Evolutionary conservation across 2,888 invertebrate species (phyloP), one percentile per base, ranked within the genome.

Genomic region (Pyrochroa serraticornis): DNA sequence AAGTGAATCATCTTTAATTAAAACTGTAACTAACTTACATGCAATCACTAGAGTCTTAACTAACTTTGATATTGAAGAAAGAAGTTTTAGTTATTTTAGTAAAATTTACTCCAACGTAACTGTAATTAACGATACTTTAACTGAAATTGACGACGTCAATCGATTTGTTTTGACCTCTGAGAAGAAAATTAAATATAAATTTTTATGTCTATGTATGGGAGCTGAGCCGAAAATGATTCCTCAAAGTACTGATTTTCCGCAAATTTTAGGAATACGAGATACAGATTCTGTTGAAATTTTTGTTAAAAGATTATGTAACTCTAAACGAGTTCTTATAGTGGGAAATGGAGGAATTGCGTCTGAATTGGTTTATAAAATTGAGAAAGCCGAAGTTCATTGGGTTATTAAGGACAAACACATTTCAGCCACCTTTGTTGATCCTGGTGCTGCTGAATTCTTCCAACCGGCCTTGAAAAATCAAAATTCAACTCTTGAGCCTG

Each of bases 311-410:
- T 79, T 99, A 7, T 79, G 81, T 52, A 78, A 80, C 52, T 87
- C 95, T 0, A 85, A 85, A 41, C 87, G 85, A 77, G 85, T 99
- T 71, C 79, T 93, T 0, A 84, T 99, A 39, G 86, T 98, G 45
- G 99, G 99, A 6, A 99, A 99, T 83, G 99, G 99, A 32, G 99
- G 99, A 8, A 99, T 99, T 73, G 99, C 99, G 37, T 97, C 96
- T 36, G 99, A 99, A 83, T 82, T 99, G 66, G 92, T 94, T 50
- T 89, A 94, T 77, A 95, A 96, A 75, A 85, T 97, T 9, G 84
- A 85, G 74, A 89, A 90, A 10, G 85, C 95, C 45, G 88, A 95
- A 74, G 87, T 97, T 45, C 82, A 95, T 58, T 99, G 99, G 99
- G 89, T 93, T 0, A 88, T 99, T 42, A 93, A 93, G 79, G 95